phyloP scores from a whole-genome alignment of 2,113 vertebrate species.

The Ceratotherium simum region DNA sequence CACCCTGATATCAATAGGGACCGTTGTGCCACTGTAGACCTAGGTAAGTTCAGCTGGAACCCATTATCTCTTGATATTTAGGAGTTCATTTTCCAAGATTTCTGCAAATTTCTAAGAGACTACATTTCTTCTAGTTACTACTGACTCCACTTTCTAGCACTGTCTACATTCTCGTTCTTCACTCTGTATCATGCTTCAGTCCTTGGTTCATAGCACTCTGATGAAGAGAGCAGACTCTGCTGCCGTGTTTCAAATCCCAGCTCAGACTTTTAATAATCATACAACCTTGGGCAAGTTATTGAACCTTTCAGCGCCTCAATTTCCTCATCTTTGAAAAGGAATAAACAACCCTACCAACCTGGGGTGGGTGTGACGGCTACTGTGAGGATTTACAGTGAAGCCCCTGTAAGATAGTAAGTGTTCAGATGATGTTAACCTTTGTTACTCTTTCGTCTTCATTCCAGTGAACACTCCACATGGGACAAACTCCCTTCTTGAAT shows the following conservation, averaged over 20 bases:
- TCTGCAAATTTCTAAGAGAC: neutral
- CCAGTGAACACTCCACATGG: neutral
- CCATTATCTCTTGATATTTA: neutral
- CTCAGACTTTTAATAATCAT: neutral
- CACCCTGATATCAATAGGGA: neutral
- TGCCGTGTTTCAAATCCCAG: neutral
- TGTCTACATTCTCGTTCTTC: neutral
- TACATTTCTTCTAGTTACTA: neutral
- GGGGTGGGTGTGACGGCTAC: accelerated
- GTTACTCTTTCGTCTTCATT: neutral
- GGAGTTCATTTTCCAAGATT: neutral
- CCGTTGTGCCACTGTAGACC: neutral
- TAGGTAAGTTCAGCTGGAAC: neutral
- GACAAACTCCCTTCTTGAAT: neutral
- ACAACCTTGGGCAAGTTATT: neutral
- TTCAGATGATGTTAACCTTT: neutral
- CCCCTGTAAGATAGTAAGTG: neutral
- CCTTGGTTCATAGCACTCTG: neutral
- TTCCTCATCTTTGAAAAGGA: neutral
- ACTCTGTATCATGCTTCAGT: neutral
- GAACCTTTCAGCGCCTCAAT: neutral
- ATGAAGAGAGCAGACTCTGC: neutral
- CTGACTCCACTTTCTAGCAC: neutral
- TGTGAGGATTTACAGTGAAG: neutral
- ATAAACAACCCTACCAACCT: neutral